Evolutionary conservation across 2,888 invertebrate species (phyloP).

Genomic region (Dysmachus trigonus): DNA sequence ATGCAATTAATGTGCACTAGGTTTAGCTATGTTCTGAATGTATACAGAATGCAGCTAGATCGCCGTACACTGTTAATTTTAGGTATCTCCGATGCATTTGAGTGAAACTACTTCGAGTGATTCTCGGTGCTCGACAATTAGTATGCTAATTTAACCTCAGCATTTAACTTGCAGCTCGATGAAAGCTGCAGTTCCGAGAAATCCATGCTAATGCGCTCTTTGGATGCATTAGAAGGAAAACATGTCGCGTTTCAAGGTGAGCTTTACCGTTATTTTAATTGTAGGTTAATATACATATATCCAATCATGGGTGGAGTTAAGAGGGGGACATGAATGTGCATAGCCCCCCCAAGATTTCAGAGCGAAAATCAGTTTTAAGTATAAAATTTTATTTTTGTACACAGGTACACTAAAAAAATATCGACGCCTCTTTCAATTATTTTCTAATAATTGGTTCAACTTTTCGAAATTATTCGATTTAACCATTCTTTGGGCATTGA

Average conservation of each 20-base stretch:
- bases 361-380: too few relatives aligned
- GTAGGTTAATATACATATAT: not conserved
- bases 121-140: not conserved
- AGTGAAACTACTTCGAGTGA: not conserved
- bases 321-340: too few relatives aligned
- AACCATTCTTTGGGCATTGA: too few relatives aligned
- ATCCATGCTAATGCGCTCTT: not conserved
- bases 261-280: not conserved
- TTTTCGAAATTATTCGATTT: too few relatives aligned
- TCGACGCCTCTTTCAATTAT: too few relatives aligned
- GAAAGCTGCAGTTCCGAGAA: not conserved
- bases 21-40: conserved; percentile 30
- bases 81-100: not conserved
- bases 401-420: too few relatives aligned
- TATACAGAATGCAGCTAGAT: conserved; percentile 4
- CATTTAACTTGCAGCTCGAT: not conserved
- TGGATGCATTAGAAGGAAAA: not conserved
- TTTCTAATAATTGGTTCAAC: too few relatives aligned
- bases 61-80: conserved; percentile 24
- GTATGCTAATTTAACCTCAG: not conserved
- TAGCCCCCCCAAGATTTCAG: too few relatives aligned
- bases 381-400: too few relatives aligned
- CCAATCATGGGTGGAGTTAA: too few relatives aligned
- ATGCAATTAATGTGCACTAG: conserved; percentile 34
- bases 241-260: not conserved